Evolutionary conservation across 2,797 vertebrate species (phyloP).

Genomic region (Periparus ater): DNA sequence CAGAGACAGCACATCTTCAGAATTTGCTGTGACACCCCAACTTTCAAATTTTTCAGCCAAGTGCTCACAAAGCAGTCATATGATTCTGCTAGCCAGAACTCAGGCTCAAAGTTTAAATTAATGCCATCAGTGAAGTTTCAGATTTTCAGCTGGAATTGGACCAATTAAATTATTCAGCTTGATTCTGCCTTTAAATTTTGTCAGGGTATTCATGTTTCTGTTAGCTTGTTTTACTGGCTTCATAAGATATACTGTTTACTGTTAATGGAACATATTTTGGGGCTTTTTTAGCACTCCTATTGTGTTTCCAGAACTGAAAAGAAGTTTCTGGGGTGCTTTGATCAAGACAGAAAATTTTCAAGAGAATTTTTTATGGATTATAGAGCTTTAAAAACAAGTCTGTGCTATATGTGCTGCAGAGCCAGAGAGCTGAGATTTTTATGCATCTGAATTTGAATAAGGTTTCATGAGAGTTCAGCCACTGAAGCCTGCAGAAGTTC

Average conservation of each 20-base stretch:
- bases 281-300: neutral
- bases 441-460: constrained; percentile 2
- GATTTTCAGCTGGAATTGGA: neutral
- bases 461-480: neutral
- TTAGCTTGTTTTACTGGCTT: neutral
- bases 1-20: neutral
- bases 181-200: neutral
- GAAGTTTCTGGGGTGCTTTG: neutral
- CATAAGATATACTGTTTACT: neutral
- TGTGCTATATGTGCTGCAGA: neutral
- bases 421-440: neutral
- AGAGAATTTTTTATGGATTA: neutral
- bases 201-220: neutral
- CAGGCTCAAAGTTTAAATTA: neutral
- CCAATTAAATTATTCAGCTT: neutral
- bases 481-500: neutral
- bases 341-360: neutral
- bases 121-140: neutral
- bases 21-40: neutral
- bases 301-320: neutral
- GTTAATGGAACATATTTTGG: neutral
- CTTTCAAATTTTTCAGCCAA: neutral
- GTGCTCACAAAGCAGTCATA: neutral
- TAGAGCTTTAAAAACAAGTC: neutral
- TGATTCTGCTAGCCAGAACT: neutral